phyloP scores from a whole-genome alignment of 2,113 vertebrate genomes.

The Noctilio leporinus region DNA sequence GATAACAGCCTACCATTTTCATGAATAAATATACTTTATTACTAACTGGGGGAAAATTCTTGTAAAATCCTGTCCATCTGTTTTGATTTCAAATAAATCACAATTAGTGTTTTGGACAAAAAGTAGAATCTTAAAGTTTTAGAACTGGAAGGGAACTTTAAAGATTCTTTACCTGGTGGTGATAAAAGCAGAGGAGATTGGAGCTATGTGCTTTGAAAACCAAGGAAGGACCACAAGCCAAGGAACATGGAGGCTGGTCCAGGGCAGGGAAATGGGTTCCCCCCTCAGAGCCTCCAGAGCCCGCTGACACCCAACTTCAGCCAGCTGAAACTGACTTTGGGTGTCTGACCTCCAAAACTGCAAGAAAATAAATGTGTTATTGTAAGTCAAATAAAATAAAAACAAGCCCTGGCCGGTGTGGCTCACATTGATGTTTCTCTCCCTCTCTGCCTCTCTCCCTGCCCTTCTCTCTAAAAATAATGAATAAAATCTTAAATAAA shows the following conservation, averaged over 20 bases:
- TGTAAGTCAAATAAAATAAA: background rate
- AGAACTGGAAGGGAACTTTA: background rate
- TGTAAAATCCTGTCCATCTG: background rate
- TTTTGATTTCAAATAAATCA: conserved; percentile 3
- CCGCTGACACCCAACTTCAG: background rate
- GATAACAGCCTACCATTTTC: background rate
- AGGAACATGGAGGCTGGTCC: background rate
- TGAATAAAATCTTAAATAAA: too few relatives aligned
- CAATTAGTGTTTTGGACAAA: background rate
- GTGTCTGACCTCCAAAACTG: background rate
- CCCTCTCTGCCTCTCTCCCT: too few relatives aligned
- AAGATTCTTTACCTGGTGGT: background rate
- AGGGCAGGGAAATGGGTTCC: background rate
- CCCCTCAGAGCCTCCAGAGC: background rate
- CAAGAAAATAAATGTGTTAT: background rate
- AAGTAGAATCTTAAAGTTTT: background rate
- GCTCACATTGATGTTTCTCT: too few relatives aligned
- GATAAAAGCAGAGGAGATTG: background rate
- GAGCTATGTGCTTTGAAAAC: background rate
- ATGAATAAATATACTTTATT: background rate
- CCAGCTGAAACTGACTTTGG: background rate
- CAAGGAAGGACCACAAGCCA: background rate
- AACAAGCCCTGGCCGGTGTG: too few relatives aligned
- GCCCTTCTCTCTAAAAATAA: too few relatives aligned
- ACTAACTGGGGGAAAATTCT: background rate